Evolutionary conservation across 2,797 vertebrate genomes (phyloP).

Genomic region (Etheostoma nigrum): DNA sequence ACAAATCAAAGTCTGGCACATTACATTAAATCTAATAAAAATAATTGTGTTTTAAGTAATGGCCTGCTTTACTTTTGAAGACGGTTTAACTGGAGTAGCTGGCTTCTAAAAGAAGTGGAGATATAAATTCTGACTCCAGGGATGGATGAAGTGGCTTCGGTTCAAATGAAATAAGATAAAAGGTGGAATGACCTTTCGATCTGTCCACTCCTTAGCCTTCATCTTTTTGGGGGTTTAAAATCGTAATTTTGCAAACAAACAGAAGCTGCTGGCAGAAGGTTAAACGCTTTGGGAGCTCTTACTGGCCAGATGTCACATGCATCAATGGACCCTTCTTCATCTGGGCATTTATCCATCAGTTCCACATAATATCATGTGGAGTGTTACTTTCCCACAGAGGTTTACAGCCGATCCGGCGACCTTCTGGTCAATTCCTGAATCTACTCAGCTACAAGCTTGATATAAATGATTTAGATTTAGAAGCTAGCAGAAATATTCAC

Average conservation of each 20-base stretch:
- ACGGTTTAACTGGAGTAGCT: not conserved
- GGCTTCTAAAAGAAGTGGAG: not conserved
- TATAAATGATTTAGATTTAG: not conserved
- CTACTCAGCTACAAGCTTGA: conserved; percentile 1
- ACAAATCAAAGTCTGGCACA: conserved; percentile 13
- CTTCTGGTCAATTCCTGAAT: conserved; percentile 33
- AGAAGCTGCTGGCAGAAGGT: conserved; percentile 36
- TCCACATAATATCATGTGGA: conserved; percentile 36
- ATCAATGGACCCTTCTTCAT: conserved; percentile 33
- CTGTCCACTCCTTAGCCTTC: not conserved
- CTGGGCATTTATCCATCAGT: conserved; percentile 50
- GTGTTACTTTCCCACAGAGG: conserved; percentile 17
- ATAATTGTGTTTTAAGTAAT: not conserved
- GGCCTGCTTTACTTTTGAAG: not conserved
- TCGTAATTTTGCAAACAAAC: conserved; percentile 41
- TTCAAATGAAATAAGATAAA: conserved; percentile 27
- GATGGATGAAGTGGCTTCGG: not conserved
- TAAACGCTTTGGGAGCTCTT: conserved; percentile 51
- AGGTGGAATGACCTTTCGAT: not conserved
- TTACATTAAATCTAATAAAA: not conserved
- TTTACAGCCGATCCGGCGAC: conserved; percentile 33
- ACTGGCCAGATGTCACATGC: conserved; percentile 52
- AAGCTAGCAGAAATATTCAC: not conserved
- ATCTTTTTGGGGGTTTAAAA: conserved; percentile 4
- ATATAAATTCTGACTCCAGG: not conserved